phyloP scores from a whole-genome alignment of 2,888 invertebrate genomes.

The Drosophila kambysellisi region DNA sequence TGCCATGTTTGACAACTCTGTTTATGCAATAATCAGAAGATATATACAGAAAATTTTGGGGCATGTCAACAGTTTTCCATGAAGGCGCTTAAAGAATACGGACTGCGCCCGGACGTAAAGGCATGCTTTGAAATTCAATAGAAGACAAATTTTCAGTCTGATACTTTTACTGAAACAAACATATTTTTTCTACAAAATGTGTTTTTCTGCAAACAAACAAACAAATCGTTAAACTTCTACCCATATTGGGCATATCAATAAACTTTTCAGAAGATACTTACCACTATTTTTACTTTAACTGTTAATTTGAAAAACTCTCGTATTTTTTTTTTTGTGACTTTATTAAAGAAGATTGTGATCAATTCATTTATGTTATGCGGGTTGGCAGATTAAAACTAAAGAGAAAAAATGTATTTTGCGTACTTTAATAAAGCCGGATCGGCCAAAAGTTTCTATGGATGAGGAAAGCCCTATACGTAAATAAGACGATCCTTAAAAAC shows the following conservation, averaged over 20 bases:
- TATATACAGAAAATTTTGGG: neutral
- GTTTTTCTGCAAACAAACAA: neutral
- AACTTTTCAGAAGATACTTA: too few relatives aligned
- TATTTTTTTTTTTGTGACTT: too few relatives aligned
- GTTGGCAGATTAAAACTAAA: too few relatives aligned
- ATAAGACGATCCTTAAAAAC: neutral
- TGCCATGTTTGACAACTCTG: conserved; percentile 56
- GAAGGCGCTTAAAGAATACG: neutral
- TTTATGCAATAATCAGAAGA: neutral
- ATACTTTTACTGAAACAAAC: neutral
- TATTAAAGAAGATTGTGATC: too few relatives aligned
- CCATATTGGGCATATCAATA: neutral
- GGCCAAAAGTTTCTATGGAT: neutral
- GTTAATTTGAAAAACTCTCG: too few relatives aligned
- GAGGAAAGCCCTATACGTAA: neutral
- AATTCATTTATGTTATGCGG: too few relatives aligned
- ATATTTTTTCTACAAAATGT: neutral
- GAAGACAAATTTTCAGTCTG: neutral
- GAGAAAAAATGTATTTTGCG: neutral
- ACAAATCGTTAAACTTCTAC: neutral
- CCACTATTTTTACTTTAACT: too few relatives aligned
- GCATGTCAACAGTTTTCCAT: neutral
- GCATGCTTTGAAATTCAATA: neutral
- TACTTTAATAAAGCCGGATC: neutral
- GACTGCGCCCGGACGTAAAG: neutral